These are phyloP conservation scores for Cerceris rybyensis DNA, from an alignment of 2,888 invertebrate species.

Conservation along the genomic window DNA sequence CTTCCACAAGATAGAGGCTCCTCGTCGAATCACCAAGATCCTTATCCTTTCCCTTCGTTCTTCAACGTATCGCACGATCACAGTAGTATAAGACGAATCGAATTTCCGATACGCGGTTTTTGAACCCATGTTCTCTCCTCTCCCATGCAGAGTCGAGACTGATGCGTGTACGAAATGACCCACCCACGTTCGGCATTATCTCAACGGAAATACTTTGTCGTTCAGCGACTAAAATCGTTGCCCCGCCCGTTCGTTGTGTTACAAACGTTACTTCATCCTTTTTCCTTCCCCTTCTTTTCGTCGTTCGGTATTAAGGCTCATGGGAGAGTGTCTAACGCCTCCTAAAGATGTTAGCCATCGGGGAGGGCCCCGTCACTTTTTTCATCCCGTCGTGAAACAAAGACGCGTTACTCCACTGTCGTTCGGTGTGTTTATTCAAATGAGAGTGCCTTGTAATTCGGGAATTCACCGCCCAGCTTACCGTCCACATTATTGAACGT, in stretches of 20 bases:
- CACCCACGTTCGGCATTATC: conserved; percentile 57
- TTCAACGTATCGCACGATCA: conserved; percentile 42
- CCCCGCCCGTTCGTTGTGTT: conserved; percentile 36
- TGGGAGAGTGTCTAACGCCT: conserved; percentile 57
- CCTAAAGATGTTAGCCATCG: conserved; percentile 42
- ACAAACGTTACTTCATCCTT: neutral
- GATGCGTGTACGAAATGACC: conserved; percentile 51
- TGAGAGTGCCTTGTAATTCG: conserved; percentile 71
- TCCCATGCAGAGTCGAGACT: conserved; percentile 33
- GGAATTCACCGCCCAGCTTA: conserved; percentile 64
- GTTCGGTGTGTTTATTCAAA: conserved; percentile 72
- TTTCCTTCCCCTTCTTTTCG: neutral
- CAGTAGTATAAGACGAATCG: conserved; percentile 50
- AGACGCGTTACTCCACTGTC: conserved; percentile 54
- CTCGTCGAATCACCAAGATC: conserved; percentile 38
- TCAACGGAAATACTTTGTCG: conserved; percentile 53
- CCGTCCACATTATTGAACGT: conserved; percentile 42
- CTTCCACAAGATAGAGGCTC: conserved; percentile 2
- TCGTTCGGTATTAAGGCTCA: conserved; percentile 58
- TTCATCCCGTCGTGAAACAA: conserved; percentile 53
- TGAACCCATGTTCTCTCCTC: conserved; percentile 32
- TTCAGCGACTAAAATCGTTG: conserved; percentile 30
- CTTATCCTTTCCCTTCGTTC: conserved; percentile 3
- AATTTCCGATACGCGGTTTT: conserved; percentile 60
- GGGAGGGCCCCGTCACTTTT: conserved; percentile 44